Base-by-base conservation (phyloP, 2,888 invertebrate species). In the Geophilus truncorum region DNA sequence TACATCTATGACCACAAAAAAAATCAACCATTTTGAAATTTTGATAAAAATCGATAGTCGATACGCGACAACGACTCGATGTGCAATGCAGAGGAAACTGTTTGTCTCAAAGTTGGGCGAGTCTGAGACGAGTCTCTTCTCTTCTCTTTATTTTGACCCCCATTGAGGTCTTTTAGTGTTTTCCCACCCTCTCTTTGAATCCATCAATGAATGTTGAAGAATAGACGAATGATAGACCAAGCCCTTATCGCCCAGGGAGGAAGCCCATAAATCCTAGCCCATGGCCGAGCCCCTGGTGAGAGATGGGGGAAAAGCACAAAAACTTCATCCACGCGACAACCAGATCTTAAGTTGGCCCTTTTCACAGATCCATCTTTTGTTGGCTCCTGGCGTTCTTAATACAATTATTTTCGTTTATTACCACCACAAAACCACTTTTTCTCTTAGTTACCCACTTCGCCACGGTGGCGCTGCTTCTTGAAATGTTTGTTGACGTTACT, bases 121-220 rank as follows among this genome's bases (percentile, higher is more conserved):
- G 51, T 51, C 51, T 51, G 18, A 57, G 21, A 18, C 6, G n/a
- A 5, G 21, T 5, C 51, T 51, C 15, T 51, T 51, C 18, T 57
- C 57, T 57, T 40, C 57, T 57, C 23, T 57, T 57, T 57, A 23
- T 57, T 18, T 57, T 57, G 21, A 57, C 57, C 57, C 21, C 57
- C 57, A 18, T 57, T 23, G 57, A 57, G 18, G 57, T 57, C 57
- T 57, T 57, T 57, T 57, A 57, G 57, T 57, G 57, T 57, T 57
- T 57, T 57, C 57, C 57, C 57, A 57, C 57, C 57, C 57, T 57
- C 57, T 57, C 57, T 57, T 57, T 57, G 57, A 57, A 57, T 57
- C 57, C 23, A 57, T 57, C 57, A 57, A 57, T 57, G 57, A 57
- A 57, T 57, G 57, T 57, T 57, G 51, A 51, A 51, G 51, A 51